Evolutionary conservation across 2,113 vertebrate species (phyloP).

Genomic region (Oryzias woworae): DNA sequence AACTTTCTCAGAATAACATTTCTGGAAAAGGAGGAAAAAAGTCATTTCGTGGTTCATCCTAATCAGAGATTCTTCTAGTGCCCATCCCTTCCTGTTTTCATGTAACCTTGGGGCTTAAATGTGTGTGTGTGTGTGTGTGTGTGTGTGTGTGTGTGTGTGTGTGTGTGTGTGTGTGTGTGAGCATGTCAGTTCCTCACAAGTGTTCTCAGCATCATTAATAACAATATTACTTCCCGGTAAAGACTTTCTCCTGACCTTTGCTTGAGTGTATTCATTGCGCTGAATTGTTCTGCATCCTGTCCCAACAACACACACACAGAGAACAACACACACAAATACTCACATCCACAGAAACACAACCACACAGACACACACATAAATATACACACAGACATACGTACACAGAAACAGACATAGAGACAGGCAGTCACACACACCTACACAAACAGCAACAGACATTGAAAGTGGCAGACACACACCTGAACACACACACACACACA

Average conservation of each 20-base stretch:
- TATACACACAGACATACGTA: too few relatives aligned
- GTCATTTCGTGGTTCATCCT: not conserved
- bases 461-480: too few relatives aligned
- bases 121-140: slow-evolving; percentile 5
- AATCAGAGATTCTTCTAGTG: not conserved
- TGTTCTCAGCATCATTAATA: slow-evolving; percentile 61
- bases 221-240: slow-evolving; percentile 72
- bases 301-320: slow-evolving; percentile 3
- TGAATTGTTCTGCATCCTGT: slow-evolving; percentile 61
- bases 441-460: too few relatives aligned
- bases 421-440: too few relatives aligned
- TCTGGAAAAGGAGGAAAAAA: not conserved
- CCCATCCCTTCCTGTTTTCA: slow-evolving; percentile 61
- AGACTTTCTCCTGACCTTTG: slow-evolving; percentile 62
- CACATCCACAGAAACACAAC: slow-evolving; percentile 29
- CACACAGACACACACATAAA: slow-evolving; percentile 22
- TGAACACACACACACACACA: too few relatives aligned
- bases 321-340: slow-evolving; percentile 23
- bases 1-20: too few relatives aligned
- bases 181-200: slow-evolving; percentile 45
- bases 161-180: slow-evolving; percentile 13
- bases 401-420: too few relatives aligned
- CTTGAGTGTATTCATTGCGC: slow-evolving; percentile 24
- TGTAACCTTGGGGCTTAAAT: slow-evolving; percentile 10
- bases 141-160: slow-evolving; percentile 8